Conservation (phyloP, 2,797 vertebrate species). For the Nyctibius grandis region DNA sequence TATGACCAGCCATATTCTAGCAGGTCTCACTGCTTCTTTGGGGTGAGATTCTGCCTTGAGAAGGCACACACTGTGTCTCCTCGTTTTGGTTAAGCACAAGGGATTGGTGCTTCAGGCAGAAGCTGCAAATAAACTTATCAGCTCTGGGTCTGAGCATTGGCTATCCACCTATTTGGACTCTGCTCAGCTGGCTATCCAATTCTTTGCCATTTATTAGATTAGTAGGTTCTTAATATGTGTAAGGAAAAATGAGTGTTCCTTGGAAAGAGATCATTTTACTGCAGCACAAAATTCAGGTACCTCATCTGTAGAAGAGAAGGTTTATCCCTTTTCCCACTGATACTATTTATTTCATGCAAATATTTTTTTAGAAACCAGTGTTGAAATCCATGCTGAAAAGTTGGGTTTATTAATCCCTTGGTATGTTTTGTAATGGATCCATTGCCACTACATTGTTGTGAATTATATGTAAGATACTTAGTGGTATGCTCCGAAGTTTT, state of each 20-base stretch:
- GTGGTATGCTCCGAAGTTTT: not conserved
- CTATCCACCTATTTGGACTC: not conserved
- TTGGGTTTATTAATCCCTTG: not conserved
- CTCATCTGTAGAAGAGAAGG: not conserved
- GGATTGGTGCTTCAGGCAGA: not conserved
- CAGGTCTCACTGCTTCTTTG: not conserved
- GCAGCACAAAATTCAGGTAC: not conserved
- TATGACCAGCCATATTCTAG: not conserved
- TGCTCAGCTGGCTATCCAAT: not conserved
- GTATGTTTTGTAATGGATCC: not conserved
- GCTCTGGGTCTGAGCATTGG: not conserved
- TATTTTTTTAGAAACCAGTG: not conserved
- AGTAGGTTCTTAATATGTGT: not conserved
- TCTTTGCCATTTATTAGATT: not conserved
- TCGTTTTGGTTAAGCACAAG: not conserved
- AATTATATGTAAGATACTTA: not conserved
- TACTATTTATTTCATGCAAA: not conserved
- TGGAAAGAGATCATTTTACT: not conserved
- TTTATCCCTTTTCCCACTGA: not conserved
- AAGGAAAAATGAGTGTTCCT: not conserved
- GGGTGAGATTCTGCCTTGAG: not conserved
- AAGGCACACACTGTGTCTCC: not conserved
- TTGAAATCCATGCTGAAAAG: not conserved
- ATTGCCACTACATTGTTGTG: not conserved
- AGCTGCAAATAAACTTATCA: not conserved